A percentile compares a stretch with the other conserved stretches of the same genome.
Evolutionary conservation across 1,140 invertebrate genomes (phyloP).

Genomic region (Hesperophylax magnus): DNA sequence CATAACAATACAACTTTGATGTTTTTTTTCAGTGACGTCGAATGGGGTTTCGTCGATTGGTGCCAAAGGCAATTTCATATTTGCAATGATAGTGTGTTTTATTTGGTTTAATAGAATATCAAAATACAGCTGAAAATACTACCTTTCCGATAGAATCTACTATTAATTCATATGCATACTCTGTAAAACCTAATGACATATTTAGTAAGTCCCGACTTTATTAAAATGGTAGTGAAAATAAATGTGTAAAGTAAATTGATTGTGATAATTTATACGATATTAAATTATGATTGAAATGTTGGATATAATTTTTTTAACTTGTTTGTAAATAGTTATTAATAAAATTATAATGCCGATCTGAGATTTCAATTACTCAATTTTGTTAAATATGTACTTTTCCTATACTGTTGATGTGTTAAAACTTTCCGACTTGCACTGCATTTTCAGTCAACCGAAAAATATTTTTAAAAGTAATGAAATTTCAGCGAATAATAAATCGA

Average conservation of each 20-base stretch:
- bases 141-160: not conserved
- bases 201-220: not conserved
- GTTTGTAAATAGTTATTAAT: conserved; percentile 7
- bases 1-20: not conserved
- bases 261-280: conserved; percentile 52
- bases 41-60: not conserved
- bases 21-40: conserved; percentile 47
- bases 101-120: conserved; percentile 25
- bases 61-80: not conserved
- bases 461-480: too few relatives aligned
- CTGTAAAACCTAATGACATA: not conserved
- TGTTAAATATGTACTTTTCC: too few relatives aligned
- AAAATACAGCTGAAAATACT: conserved; percentile 43
- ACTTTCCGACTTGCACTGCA: too few relatives aligned
- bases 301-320: conserved; percentile 3
- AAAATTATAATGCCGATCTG: too few relatives aligned
- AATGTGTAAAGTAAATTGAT: conserved; percentile 27
- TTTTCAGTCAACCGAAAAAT: too few relatives aligned
- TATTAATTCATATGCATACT: not conserved
- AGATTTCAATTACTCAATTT: too few relatives aligned
- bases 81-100: conserved; percentile 4
- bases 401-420: too few relatives aligned
- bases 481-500: too few relatives aligned
- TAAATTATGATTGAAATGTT: conserved; percentile 11
- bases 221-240: not conserved